A percentile compares a stretch with the other conserved stretches of the same genome.
These are phyloP conservation scores for Leucania comma DNA, from an alignment of 2,888 invertebrate species.

Conservation along the genomic window DNA sequence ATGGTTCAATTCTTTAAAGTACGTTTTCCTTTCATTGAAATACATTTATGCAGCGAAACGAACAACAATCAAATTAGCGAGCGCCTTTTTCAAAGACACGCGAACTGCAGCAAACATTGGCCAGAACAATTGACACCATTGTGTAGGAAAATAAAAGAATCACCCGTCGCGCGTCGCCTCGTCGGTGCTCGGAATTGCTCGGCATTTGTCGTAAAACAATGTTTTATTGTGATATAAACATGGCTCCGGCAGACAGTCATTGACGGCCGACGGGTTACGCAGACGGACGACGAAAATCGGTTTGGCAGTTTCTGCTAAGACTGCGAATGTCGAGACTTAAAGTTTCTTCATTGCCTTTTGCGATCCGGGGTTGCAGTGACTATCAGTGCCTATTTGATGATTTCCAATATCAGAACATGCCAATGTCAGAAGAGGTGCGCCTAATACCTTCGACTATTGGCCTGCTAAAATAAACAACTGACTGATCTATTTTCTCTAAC, in stretches of 20 bases:
- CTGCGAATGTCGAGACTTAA: background rate
- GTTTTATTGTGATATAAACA: constrained; percentile 81
- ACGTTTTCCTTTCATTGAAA: no score
- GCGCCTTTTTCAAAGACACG: constrained; percentile 48
- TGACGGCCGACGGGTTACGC: constrained; percentile 69
- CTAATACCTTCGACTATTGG: no score
- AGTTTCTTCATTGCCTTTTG: no score
- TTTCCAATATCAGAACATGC: no score
- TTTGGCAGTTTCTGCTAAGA: background rate
- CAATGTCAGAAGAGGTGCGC: no score
- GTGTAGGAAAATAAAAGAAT: constrained; percentile 63
- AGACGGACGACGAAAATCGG: constrained; percentile 27
- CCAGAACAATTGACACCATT: constrained; percentile 59
- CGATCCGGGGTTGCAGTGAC: no score
- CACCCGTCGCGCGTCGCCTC: constrained; percentile 56
- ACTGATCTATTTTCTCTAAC: constrained; percentile 5
- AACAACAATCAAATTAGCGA: constrained; percentile 51
- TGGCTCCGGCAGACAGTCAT: constrained; percentile 74
- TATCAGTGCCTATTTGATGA: no score
- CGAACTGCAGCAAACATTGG: constrained; percentile 50
- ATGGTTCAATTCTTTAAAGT: no score
- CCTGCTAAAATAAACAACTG: background rate
- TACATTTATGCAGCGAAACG: no score
- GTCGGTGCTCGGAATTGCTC: constrained; percentile 63
- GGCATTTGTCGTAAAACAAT: constrained; percentile 76